Evolutionary conservation across 2,113 vertebrate species (phyloP).

Genomic region (Aythya baeri): DNA sequence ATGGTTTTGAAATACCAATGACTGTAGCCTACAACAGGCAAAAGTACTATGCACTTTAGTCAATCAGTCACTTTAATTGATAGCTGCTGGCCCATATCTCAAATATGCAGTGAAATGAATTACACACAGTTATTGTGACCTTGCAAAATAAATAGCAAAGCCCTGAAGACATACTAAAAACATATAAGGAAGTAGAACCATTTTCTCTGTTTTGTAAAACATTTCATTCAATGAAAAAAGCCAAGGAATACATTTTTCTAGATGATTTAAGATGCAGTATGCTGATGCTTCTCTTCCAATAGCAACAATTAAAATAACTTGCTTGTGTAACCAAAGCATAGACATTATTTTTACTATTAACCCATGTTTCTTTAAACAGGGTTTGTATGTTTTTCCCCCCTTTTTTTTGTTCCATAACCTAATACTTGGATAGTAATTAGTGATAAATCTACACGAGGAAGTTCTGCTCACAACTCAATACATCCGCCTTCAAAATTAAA

Average conservation of each 20-base stretch:
- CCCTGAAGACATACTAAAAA: slow-evolving; percentile 47
- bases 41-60: neutral
- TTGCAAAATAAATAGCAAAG: slow-evolving; percentile 59
- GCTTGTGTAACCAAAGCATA: slow-evolving; percentile 1
- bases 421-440: neutral
- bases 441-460: neutral
- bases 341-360: slow-evolving; percentile 15
- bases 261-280: slow-evolving; percentile 60
- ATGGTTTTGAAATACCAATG: neutral
- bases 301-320: slow-evolving; percentile 59
- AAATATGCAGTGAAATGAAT: slow-evolving; percentile 46
- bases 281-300: slow-evolving; percentile 55
- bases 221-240: slow-evolving; percentile 38
- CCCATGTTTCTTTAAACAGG: neutral
- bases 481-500: fast-evolving
- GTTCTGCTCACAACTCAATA: neutral
- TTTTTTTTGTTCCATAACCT: neutral
- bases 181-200: slow-evolving; percentile 40
- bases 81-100: neutral
- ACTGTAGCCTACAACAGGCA: neutral
- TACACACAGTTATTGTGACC: neutral
- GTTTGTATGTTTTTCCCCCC: fast-evolving
- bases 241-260: slow-evolving; percentile 64
- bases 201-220: slow-evolving; percentile 44
- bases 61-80: neutral